Evolutionary conservation across 1,140 invertebrate genomes (phyloP).

Genomic region (Sitobion miscanthi): DNA sequence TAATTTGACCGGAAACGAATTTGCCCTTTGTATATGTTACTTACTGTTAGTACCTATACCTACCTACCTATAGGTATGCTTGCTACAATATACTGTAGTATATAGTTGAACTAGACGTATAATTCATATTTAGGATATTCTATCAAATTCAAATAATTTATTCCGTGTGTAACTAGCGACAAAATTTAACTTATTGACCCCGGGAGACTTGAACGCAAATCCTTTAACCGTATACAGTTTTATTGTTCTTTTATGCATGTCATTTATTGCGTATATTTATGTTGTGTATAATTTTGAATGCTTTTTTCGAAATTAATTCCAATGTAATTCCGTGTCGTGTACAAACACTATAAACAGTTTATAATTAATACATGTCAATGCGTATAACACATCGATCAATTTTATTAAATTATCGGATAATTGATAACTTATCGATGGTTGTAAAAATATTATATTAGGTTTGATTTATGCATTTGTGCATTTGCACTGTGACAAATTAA

Average conservation of each 20-base stretch:
- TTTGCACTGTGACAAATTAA: neutral
- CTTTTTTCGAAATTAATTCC: neutral
- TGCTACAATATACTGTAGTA: neutral
- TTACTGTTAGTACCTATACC: neutral
- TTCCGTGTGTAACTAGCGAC: neutral
- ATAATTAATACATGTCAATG: neutral
- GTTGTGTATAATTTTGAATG: neutral
- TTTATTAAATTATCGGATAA: neutral
- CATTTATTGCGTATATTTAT: neutral
- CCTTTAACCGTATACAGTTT: neutral
- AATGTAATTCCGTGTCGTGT: neutral
- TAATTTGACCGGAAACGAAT: slow-evolving; percentile 4
- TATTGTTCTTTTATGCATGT: slow-evolving; percentile 22
- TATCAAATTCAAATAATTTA: slow-evolving; percentile 6
- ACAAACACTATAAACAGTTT: neutral
- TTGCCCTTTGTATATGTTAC: neutral
- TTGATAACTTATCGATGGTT: neutral
- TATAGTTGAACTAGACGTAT: neutral
- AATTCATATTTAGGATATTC: neutral
- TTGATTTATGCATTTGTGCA: neutral
- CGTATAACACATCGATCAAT: neutral
- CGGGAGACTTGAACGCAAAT: neutral
- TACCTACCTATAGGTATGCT: neutral
- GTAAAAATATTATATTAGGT: neutral
- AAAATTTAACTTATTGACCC: slow-evolving; percentile 39